phyloP scores from a whole-genome alignment of 2,113 vertebrate species.

The Chaenogobius annularis region DNA sequence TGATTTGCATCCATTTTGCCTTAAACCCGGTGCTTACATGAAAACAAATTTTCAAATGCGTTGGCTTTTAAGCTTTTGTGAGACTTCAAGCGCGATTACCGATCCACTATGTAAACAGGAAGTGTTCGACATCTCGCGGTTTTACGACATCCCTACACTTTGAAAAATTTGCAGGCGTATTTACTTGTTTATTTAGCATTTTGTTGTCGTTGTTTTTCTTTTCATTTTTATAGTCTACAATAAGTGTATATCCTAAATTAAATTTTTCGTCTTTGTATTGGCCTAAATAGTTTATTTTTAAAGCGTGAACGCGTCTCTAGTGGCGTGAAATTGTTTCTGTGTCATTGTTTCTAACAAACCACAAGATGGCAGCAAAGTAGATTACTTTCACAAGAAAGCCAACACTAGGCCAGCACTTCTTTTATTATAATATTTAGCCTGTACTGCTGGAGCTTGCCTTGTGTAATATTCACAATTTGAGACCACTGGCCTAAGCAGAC shows the following conservation, averaged over 20 bases:
- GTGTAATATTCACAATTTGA: too few relatives aligned
- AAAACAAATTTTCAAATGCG: background rate
- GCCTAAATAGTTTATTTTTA: background rate
- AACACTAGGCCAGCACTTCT: background rate
- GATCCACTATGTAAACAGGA: background rate
- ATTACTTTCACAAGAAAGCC: background rate
- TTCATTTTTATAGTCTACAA: background rate
- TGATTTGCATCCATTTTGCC: slow-evolving; percentile 41
- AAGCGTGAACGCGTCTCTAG: background rate
- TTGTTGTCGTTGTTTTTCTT: background rate
- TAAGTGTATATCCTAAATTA: too few relatives aligned
- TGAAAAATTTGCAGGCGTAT: too few relatives aligned
- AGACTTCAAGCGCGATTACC: background rate
- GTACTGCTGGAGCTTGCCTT: background rate
- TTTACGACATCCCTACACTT: background rate
- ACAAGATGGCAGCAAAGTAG: background rate
- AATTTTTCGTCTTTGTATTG: too few relatives aligned
- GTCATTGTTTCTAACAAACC: background rate
- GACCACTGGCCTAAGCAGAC: background rate
- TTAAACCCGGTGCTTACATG: background rate
- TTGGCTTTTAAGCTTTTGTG: background rate
- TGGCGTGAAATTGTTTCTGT: background rate
- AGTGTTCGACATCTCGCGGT: slow-evolving; percentile 46
- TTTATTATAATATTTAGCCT: background rate
- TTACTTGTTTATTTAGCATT: too few relatives aligned